These are phyloP conservation scores for Eurypyga helias DNA, from an alignment of 2,113 vertebrate genomes.

Conservation along the genomic window DNA sequence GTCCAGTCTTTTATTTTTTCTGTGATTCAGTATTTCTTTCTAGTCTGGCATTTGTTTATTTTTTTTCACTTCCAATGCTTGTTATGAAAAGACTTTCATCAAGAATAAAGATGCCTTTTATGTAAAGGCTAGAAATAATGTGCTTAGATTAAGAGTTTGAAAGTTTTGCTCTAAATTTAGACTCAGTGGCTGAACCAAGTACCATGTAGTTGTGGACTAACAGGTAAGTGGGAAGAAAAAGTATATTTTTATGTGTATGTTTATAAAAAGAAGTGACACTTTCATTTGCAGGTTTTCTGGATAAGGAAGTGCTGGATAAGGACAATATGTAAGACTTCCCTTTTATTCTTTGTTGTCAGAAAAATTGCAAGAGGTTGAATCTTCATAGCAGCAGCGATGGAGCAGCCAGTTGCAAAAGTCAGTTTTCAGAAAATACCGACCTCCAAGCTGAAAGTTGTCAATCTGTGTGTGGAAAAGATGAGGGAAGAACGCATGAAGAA, in stretches of 20 bases:
- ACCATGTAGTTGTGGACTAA: not conserved
- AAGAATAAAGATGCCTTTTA: not conserved
- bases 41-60: not conserved
- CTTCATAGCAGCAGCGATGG: conserved; percentile 59
- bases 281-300: not conserved
- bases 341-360: conserved; percentile 50
- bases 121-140: not conserved
- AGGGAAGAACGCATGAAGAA: conserved; percentile 57
- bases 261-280: not conserved
- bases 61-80: not conserved
- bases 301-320: not conserved
- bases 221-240: not conserved
- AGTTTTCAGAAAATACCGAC: conserved; percentile 61
- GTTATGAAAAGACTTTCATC: not conserved
- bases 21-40: not conserved
- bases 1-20: not conserved
- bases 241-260: not conserved
- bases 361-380: conserved; percentile 66
- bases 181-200: not conserved
- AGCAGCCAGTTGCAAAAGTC: conserved; percentile 58
- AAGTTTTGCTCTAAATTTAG: not conserved
- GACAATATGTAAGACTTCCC: not conserved
- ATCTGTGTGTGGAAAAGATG: conserved; percentile 17
- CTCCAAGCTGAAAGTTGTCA: conserved; percentile 28
- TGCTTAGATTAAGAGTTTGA: not conserved